These are phyloP conservation scores for Myiotriccus ornatus DNA, from an alignment of 2,797 vertebrate genomes.

Conservation along the genomic window DNA sequence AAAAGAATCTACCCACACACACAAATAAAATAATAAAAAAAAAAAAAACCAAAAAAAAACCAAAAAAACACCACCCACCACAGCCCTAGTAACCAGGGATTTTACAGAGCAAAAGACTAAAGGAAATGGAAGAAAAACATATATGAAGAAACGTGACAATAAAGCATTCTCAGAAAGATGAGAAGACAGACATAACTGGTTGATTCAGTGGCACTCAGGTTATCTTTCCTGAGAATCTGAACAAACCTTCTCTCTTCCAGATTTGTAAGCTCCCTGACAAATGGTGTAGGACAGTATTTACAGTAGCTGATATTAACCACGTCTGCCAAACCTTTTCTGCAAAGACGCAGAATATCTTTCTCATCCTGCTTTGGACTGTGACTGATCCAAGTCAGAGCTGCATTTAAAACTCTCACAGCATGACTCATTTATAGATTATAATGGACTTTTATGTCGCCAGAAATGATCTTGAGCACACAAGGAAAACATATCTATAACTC, in stretches of 20 bases:
- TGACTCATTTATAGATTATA: not conserved
- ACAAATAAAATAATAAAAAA: not conserved
- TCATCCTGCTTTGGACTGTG: not conserved
- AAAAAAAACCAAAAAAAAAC: not conserved
- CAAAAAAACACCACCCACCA: not conserved
- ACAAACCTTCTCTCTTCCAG: not conserved
- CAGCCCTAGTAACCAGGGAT: not conserved
- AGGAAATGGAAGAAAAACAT: not conserved
- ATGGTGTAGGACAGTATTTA: not conserved
- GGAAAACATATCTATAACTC: not conserved
- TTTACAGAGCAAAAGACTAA: not conserved
- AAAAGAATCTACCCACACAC: not conserved
- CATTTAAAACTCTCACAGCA: not conserved
- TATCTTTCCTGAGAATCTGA: not conserved
- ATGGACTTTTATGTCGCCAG: not conserved
- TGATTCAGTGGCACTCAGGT: not conserved
- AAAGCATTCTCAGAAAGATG: not conserved
- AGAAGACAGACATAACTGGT: not conserved
- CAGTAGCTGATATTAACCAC: not conserved
- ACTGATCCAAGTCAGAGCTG: not conserved
- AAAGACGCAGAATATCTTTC: not conserved
- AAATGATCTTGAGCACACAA: not conserved
- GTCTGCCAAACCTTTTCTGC: not conserved
- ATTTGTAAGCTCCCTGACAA: not conserved
- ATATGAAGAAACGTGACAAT: not conserved